Conservation (phyloP, 92 coral and sea anemone genomes). For the Porites evermanni region DNA sequence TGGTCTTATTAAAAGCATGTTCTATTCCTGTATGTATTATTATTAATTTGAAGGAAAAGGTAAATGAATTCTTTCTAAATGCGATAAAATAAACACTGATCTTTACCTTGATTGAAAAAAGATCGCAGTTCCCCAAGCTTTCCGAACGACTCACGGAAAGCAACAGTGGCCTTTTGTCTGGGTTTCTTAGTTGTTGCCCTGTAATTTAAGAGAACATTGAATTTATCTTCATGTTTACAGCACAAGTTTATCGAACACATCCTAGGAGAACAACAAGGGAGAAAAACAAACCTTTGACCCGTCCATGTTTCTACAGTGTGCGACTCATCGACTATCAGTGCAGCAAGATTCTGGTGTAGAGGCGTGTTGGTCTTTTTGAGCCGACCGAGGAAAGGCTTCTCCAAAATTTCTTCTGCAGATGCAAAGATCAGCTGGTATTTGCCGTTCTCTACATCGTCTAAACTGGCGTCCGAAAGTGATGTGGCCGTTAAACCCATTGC, state of each 20-base stretch:
- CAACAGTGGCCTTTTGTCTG: neutral
- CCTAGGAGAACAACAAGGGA: neutral
- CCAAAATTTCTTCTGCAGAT: conserved; percentile 44
- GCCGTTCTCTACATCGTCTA: conserved; percentile 35
- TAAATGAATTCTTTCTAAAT: too few species aligned
- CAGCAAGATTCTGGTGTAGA: conserved; percentile 41
- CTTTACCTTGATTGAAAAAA: conserved; percentile 32
- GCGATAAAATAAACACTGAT: neutral
- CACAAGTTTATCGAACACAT: too few species aligned
- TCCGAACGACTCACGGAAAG: conserved; percentile 64
- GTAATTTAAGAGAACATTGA: neutral
- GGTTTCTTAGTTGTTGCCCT: conserved; percentile 11
- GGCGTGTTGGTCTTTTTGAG: conserved; percentile 29
- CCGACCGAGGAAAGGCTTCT: conserved; percentile 15
- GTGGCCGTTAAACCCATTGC: conserved; percentile 37
- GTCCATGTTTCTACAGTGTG: conserved; percentile 49
- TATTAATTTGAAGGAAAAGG: too few species aligned
- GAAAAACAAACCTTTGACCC: conserved; percentile 34
- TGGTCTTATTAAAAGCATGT: too few species aligned
- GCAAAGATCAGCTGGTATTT: conserved; percentile 45
- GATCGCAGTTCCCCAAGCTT: conserved; percentile 60
- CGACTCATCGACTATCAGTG: conserved; percentile 40
- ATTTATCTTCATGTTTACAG: too few species aligned
- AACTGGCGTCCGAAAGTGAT: neutral
- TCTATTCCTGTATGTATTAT: too few species aligned